Evolutionary conservation across 2,888 invertebrate genomes (phyloP), one percentile per base, ranked within the genome.

Genomic region (Beris chalybata): DNA sequence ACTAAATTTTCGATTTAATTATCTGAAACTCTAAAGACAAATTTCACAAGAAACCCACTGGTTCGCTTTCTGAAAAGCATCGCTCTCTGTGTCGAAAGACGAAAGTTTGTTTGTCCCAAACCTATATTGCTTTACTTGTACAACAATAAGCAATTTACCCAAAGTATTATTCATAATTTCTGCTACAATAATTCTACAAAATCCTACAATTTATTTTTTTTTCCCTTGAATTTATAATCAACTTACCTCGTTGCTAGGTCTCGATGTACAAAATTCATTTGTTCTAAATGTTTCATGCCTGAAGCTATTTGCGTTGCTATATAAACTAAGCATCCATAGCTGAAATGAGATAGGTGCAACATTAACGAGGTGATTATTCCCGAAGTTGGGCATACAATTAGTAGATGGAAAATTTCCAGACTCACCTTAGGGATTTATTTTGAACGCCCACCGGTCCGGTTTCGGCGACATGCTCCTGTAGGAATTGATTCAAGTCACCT

Each of bases 281-380:
- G 88, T 82, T 94, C 93, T 78, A 94, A 85, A 82, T 93, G 92
- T 81, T 93, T 92, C 92, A 94, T 93, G 72, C 93, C 94, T 69
- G 92, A 91, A 73, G 93, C 90, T 79, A 94, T 89, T 84, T 95
- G 92, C 71, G 89, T 88, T 71, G 92, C 91, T 87, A 93, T 91
- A 83, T 89, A 91, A 75, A 93, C 87, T 79, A 93, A 85, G 81
- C 90, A 89, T 74, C 91, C 91, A 80, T 91, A 91, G 83, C 92
- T 92, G 81, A 83, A 63, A 54, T 48, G 53, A 55, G 44, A 63
- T 13, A 65, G 43, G 22, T 22, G 22, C 22, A 22, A 22, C 22
- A 22, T 22, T 22, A 22, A 22, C 22, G 22, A 22, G 22, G 22
- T 22, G 22, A 22, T 22, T 22, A 22, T 22, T 22, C 22, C 44